Evolutionary conservation across 2,888 invertebrate species (phyloP), one percentile per base, ranked within the genome.

Genomic region (Nebria brevicollis): DNA sequence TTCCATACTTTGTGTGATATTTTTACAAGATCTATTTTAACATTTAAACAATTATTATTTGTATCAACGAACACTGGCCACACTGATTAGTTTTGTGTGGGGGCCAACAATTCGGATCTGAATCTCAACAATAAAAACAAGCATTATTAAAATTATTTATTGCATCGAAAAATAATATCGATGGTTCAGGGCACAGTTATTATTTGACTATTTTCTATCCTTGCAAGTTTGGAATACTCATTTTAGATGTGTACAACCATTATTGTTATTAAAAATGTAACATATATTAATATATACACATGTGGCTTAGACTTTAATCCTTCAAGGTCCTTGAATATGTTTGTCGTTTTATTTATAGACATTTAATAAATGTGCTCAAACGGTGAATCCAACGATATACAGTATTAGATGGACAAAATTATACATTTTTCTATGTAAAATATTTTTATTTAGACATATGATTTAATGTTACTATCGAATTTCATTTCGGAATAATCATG

Each of bases 1-100:
- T 80, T 80, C 80, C 75, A 80, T 80, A 80, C 42, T 80, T 80
- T 75, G 80, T 80, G 80, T 80, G 80, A 80, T 80, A 80, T 70
- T 74, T 76, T 78, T 78, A 78, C 78, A 78, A 73, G 72, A 78
- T 78, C 66, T 78, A 78, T 20, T 20, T 20, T 66, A 20, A 66
- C 15, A 10, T 66, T 20, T 66, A 66, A 7, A 66, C 66, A 7
- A 66, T 66, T 66, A 11, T 66, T 20, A 66, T 66, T 73, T 78
- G 72, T 78, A 72, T 43, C 7, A 8, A 43, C 43, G 43, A 43
- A 43, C 43, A 43, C 10, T 43, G 6, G 43, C 6, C 6, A 43
- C 6, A 43, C 10, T 6, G 10, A 75, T 75, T 66, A 41, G 64
- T 66, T 66, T 66, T 41, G 34, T 72, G 13, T 72, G 64, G 72